A percentile compares a stretch with the other conserved stretches of the same genome.
Evolutionary conservation across 2,888 invertebrate species (phyloP).

Genomic region (Leucophora obtusa): DNA sequence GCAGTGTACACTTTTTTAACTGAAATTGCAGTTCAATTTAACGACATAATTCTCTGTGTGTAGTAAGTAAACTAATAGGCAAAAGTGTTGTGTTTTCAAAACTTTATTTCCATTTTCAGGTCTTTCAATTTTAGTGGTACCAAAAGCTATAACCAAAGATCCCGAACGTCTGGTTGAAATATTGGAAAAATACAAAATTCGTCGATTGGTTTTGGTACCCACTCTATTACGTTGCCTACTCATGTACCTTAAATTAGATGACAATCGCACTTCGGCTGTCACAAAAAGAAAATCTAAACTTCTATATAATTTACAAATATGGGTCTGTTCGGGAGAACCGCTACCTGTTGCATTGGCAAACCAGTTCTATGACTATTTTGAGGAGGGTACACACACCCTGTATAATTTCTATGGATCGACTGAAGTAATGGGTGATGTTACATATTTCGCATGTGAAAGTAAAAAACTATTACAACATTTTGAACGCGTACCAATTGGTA

Average conservation of each 20-base stretch:
- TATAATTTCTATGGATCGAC: slow-evolving; percentile 96
- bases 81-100: too few relatives aligned
- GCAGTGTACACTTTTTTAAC: too few relatives aligned
- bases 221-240: slow-evolving; percentile 88
- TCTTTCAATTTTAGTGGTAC: slow-evolving; percentile 85
- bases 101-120: slow-evolving; percentile 68
- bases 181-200: slow-evolving; percentile 86
- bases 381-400: slow-evolving; percentile 82
- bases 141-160: slow-evolving; percentile 86
- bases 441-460: slow-evolving; percentile 85
- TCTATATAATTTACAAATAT: slow-evolving; percentile 83
- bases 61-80: too few relatives aligned
- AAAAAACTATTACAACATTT: slow-evolving; percentile 82
- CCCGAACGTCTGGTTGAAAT: slow-evolving; percentile 86
- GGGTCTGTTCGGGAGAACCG: slow-evolving; percentile 92
- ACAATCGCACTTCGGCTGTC: slow-evolving; percentile 66
- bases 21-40: too few relatives aligned
- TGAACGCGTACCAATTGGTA: slow-evolving; percentile 90
- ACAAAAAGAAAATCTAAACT: slow-evolving; percentile 74
- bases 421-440: slow-evolving; percentile 94
- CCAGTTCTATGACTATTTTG: slow-evolving; percentile 87
- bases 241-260: slow-evolving; percentile 84
- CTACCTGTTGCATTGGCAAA: slow-evolving; percentile 82
- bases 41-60: too few relatives aligned
- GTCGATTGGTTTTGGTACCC: slow-evolving; percentile 91